phyloP scores from a whole-genome alignment of 2,797 vertebrate species.

The Poeciliopsis paucimaculata region DNA sequence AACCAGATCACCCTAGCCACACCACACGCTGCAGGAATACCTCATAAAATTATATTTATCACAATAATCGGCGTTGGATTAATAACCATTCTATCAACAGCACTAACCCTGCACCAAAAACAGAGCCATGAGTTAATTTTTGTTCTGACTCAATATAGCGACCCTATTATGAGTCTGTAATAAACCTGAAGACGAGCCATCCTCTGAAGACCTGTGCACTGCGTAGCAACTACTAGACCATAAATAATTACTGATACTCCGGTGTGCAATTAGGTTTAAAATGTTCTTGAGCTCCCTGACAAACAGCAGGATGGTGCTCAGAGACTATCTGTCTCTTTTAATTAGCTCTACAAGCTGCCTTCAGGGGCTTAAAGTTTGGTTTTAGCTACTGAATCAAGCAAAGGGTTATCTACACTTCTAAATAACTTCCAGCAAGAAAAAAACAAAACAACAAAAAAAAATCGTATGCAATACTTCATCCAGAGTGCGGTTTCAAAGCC shows the following conservation, averaged over 20 bases:
- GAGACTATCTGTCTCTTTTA: background rate
- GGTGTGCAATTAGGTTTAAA: slow-evolving; percentile 3
- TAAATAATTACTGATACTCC: background rate
- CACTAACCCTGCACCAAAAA: background rate
- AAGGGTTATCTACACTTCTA: background rate
- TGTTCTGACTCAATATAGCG: background rate
- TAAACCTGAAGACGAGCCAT: background rate
- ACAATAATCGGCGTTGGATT: too few species aligned
- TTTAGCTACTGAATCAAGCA: background rate
- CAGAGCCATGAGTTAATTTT: background rate
- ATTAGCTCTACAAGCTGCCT: background rate
- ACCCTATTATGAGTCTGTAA: background rate
- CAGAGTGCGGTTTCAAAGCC: background rate
- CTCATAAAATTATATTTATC: too few species aligned
- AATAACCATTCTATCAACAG: background rate
- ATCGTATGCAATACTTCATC: background rate
- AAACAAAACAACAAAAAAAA: background rate
- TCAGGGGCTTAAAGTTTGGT: background rate
- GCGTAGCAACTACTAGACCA: background rate
- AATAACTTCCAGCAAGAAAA: background rate
- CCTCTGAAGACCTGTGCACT: background rate
- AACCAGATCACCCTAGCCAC: too few species aligned
- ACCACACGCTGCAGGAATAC: too few species aligned
- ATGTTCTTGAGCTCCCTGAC: background rate
- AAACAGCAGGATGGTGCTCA: background rate